A percentile compares a stretch with the other conserved stretches of the same genome.
Evolutionary conservation across 1,140 invertebrate genomes (phyloP).

Genomic region (Scaptomyza graminum): DNA sequence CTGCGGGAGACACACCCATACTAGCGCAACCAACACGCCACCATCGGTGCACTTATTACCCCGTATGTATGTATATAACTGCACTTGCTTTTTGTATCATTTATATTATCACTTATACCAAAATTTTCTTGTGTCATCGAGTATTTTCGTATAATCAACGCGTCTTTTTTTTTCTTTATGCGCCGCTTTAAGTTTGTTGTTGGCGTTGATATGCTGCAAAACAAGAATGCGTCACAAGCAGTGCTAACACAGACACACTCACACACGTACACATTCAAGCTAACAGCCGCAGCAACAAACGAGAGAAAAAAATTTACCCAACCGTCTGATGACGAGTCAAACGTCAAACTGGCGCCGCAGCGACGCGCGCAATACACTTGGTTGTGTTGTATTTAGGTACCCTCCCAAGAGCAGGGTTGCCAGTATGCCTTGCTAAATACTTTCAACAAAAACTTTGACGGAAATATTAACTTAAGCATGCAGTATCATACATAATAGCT

Average conservation of each 20-base stretch:
- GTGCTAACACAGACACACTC: constrained; percentile 38
- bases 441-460: neutral
- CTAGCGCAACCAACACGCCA: constrained; percentile 34
- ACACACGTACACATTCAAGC: constrained; percentile 39
- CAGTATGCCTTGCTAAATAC: constrained; percentile 7
- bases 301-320: constrained; percentile 71
- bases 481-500: neutral
- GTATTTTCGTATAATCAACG: constrained; percentile 38
- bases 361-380: constrained; percentile 56
- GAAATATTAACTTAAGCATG: neutral
- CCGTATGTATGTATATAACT: constrained; percentile 31
- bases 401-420: constrained; percentile 62
- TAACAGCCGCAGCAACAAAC: constrained; percentile 47
- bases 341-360: constrained; percentile 72
- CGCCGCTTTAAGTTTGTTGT: constrained; percentile 42
- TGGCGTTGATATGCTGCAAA: constrained; percentile 65
- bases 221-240: constrained; percentile 77
- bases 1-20: constrained; percentile 47
- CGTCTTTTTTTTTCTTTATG: constrained; percentile 38
- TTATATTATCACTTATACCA: constrained; percentile 36
- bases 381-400: constrained; percentile 70
- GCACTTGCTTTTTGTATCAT: constrained; percentile 41
- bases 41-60: constrained; percentile 40
- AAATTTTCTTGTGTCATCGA: constrained; percentile 31
- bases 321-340: constrained; percentile 75